phyloP scores from a whole-genome alignment of 2,113 vertebrate species.

The Ivindomyrus marchei region DNA sequence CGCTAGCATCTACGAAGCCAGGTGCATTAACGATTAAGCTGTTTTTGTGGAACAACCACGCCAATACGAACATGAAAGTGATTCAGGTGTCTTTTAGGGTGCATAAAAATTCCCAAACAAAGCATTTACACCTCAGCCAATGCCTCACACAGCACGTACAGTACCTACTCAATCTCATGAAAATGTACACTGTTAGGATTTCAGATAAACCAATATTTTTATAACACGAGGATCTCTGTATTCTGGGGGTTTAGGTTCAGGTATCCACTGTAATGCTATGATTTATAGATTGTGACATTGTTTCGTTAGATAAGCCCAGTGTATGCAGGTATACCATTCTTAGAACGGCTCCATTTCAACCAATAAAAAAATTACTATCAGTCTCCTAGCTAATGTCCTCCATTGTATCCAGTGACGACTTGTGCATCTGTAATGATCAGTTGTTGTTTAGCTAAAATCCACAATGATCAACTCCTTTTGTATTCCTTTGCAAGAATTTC shows the following conservation, averaged over 20 bases:
- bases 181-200: not conserved
- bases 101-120: not conserved
- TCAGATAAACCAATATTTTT: not conserved
- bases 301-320: not conserved
- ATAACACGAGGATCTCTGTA: not conserved
- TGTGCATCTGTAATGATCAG: not conserved
- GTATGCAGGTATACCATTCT: not conserved
- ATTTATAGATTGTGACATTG: not conserved
- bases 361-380: not conserved
- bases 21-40: not conserved
- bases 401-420: not conserved
- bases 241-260: not conserved
- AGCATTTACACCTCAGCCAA: not conserved
- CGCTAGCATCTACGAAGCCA: not conserved
- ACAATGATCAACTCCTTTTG: not conserved
- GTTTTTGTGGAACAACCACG: not conserved
- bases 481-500: not conserved
- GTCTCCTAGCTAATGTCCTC: not conserved
- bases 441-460: not conserved
- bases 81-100: not conserved
- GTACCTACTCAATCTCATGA: not conserved
- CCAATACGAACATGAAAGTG: not conserved
- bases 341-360: not conserved
- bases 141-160: not conserved
- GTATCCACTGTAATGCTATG: not conserved